phyloP scores from a whole-genome alignment of 2,888 invertebrate genomes.

The Rhorus exstirpatorius region DNA sequence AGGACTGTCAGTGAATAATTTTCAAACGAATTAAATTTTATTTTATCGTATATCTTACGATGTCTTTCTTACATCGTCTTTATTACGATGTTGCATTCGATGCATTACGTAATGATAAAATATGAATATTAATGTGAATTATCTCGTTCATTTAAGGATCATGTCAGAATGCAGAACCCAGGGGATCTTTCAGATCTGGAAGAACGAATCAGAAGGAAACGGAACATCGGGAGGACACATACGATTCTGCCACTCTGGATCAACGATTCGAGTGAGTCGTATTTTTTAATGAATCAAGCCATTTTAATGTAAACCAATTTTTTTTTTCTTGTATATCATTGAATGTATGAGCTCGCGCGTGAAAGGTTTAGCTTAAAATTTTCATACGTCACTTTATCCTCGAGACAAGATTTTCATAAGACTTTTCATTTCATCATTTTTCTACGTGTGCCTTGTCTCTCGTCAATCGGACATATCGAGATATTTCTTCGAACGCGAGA shows the following conservation, averaged over 20 bases:
- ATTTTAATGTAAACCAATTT: not conserved
- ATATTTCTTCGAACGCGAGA: slow-evolving; percentile 39
- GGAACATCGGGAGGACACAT: slow-evolving; percentile 71
- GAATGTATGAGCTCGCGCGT: not conserved
- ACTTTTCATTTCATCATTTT: slow-evolving; percentile 20
- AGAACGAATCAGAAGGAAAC: slow-evolving; percentile 55
- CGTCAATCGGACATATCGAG: slow-evolving; percentile 42
- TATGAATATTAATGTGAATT: no score
- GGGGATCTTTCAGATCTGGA: slow-evolving; percentile 61
- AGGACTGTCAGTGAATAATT: no score
- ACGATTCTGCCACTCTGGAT: slow-evolving; percentile 68
- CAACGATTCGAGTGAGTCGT: slow-evolving; percentile 72
- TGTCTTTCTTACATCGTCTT: no score
- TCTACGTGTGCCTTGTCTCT: slow-evolving; percentile 18
- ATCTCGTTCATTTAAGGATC: slow-evolving; percentile 71
- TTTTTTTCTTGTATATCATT: not conserved
- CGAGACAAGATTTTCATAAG: not conserved
- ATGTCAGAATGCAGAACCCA: slow-evolving; percentile 79
- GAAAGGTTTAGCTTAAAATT: not conserved
- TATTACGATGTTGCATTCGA: no score
- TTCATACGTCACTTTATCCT: slow-evolving; percentile 5
- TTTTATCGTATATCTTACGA: no score
- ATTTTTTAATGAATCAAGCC: not conserved
- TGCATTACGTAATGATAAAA: no score
- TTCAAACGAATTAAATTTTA: no score